Evolutionary conservation across 1,140 invertebrate genomes (phyloP).

Genomic region (Calephelis nemesis): DNA sequence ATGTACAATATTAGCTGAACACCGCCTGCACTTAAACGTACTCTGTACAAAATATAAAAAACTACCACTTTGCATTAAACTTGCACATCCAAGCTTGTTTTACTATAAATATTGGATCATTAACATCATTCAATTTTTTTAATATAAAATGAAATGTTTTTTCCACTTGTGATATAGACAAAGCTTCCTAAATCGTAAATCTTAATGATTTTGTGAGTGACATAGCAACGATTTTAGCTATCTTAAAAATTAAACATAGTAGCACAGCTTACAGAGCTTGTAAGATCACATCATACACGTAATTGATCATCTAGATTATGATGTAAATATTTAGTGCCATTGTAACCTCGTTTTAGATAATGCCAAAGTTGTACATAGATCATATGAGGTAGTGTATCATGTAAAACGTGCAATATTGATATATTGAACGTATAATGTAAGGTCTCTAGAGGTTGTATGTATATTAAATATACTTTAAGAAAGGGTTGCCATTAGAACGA

Average conservation of each 20-base stretch:
- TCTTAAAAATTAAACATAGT: background rate
- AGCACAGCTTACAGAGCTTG: slow-evolving; percentile 1
- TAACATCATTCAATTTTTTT: too few relatives aligned
- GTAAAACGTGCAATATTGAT: slow-evolving; percentile 14
- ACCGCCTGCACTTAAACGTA: too few relatives aligned
- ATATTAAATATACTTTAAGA: slow-evolving; percentile 11
- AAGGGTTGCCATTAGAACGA: background rate
- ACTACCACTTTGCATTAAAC: too few relatives aligned
- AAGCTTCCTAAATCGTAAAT: too few relatives aligned
- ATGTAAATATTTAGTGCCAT: slow-evolving; percentile 76
- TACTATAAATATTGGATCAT: too few relatives aligned
- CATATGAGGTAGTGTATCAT: slow-evolving; percentile 23
- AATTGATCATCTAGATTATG: slow-evolving; percentile 39
- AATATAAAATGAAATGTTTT: too few relatives aligned
- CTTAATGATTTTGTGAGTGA: too few relatives aligned
- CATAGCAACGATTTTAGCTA: too few relatives aligned
- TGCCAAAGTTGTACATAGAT: slow-evolving; percentile 66
- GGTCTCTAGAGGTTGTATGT: slow-evolving; percentile 53
- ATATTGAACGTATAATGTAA: slow-evolving; percentile 13
- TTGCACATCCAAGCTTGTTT: too few relatives aligned
- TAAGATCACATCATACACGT: background rate
- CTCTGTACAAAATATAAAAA: too few relatives aligned
- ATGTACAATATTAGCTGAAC: too few relatives aligned
- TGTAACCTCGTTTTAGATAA: slow-evolving; percentile 63
- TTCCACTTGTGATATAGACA: too few relatives aligned